These are phyloP conservation scores for Ceratoteleas bidentatus DNA, from an alignment of 1,140 invertebrate genomes.

Conservation along the genomic window DNA sequence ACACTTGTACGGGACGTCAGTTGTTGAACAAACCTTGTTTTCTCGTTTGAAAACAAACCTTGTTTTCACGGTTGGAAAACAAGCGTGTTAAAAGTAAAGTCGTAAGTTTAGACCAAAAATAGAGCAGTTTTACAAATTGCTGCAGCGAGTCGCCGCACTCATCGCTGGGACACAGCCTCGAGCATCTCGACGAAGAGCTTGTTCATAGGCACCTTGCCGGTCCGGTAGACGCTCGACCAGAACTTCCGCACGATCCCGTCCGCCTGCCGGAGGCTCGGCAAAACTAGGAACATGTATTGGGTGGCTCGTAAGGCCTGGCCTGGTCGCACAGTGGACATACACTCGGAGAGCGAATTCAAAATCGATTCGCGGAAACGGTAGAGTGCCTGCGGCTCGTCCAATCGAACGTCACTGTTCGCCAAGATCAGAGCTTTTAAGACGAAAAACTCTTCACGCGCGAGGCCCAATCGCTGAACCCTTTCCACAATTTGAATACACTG, in stretches of 20 bases:
- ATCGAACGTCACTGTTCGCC: slow-evolving; percentile 94
- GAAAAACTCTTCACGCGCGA: slow-evolving; percentile 95
- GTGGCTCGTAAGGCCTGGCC: slow-evolving; percentile 86
- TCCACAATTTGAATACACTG: slow-evolving; percentile 93
- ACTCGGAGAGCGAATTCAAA: slow-evolving; percentile 92
- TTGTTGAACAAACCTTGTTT: too few species aligned
- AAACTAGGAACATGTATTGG: slow-evolving; percentile 92
- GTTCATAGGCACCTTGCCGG: slow-evolving; percentile 95
- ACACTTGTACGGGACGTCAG: too few species aligned
- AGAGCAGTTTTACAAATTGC: slow-evolving; percentile 9
- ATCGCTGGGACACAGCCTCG: slow-evolving; percentile 73
- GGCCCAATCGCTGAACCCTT: slow-evolving; percentile 90
- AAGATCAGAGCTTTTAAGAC: slow-evolving; percentile 95
- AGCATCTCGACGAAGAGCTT: slow-evolving; percentile 99
- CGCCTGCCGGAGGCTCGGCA: slow-evolving; percentile 94
- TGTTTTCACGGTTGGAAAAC: neutral
- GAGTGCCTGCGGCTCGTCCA: slow-evolving; percentile 92
- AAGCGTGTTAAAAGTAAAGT: neutral
- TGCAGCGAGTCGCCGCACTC: slow-evolving; percentile 1
- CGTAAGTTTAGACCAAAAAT: too few species aligned
- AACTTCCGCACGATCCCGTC: slow-evolving; percentile 93
- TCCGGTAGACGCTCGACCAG: slow-evolving; percentile 93
- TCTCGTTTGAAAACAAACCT: too few species aligned
- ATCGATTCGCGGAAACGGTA: slow-evolving; percentile 94
- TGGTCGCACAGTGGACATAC: slow-evolving; percentile 88